These are phyloP conservation scores for Butorides virescens DNA, from an alignment of 2,113 vertebrate species.

Conservation along the genomic window DNA sequence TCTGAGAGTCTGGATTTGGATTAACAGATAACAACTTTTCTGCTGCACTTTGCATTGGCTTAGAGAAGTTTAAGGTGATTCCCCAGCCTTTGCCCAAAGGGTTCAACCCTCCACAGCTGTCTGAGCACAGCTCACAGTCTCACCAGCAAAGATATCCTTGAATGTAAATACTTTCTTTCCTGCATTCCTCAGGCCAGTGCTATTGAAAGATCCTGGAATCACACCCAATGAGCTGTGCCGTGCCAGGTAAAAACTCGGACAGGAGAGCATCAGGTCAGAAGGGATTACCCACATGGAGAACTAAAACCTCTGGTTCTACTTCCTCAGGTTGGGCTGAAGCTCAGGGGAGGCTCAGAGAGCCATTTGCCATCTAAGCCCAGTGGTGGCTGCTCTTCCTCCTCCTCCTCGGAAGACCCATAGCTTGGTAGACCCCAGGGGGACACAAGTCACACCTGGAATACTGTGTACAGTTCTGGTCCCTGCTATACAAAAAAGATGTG, in stretches of 20 bases:
- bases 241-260: not conserved
- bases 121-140: not conserved
- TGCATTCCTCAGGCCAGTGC: not conserved
- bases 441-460: too few species aligned
- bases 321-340: not conserved
- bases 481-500: too few species aligned
- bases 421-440: not conserved
- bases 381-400: not conserved
- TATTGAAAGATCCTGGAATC: not conserved
- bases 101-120: not conserved
- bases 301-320: not conserved
- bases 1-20: not conserved
- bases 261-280: not conserved
- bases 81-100: not conserved
- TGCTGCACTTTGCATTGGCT: not conserved
- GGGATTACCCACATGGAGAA: not conserved
- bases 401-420: rapidly evolving
- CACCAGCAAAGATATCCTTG: not conserved
- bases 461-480: too few species aligned
- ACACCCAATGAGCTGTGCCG: not conserved
- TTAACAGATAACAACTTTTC: not conserved
- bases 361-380: not conserved
- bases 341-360: not conserved
- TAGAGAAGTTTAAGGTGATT: not conserved
- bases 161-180: not conserved